A percentile compares a stretch with the other conserved stretches of the same genome.
Conservation (phyloP, 1,140 invertebrate species). For the Homalodisca vitripennis region DNA sequence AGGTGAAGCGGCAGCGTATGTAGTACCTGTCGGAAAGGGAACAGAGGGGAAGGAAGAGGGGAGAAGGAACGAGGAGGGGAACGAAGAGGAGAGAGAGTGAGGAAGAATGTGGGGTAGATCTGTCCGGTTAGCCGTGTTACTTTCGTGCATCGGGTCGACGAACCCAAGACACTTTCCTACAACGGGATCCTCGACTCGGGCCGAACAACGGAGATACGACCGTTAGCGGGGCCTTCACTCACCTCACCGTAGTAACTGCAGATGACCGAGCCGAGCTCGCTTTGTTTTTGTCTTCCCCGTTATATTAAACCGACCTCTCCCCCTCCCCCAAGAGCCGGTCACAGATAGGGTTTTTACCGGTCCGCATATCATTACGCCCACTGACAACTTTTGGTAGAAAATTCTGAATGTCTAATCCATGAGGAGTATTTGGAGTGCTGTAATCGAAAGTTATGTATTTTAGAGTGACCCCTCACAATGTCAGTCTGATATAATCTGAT, state of each 20-base stretch:
- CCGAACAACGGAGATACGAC: slow-evolving; percentile 8
- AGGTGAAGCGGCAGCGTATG: too few species aligned
- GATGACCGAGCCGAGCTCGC: neutral
- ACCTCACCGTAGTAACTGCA: neutral
- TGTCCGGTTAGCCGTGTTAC: slow-evolving; percentile 20
- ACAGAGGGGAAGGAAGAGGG: slow-evolving; percentile 4
- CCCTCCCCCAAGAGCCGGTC: too few species aligned
- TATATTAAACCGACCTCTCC: too few species aligned
- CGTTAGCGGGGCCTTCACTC: neutral
- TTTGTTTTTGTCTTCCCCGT: slow-evolving; percentile 9
- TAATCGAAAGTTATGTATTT: too few species aligned
- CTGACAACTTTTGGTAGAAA: too few species aligned
- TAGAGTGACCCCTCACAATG: too few species aligned
- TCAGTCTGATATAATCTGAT: too few species aligned
- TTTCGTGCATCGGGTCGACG: neutral
- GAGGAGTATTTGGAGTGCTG: too few species aligned
- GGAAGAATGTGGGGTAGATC: slow-evolving; percentile 22
- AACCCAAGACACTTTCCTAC: slow-evolving; percentile 4
- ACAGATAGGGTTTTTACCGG: too few species aligned
- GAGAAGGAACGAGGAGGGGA: neutral
- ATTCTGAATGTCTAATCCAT: too few species aligned
- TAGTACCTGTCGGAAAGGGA: slow-evolving; percentile 2
- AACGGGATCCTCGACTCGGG: slow-evolving; percentile 21
- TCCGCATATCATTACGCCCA: too few species aligned
- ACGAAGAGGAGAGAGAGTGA: slow-evolving; percentile 14